phyloP scores from a whole-genome alignment of 2,888 invertebrate genomes.

The Xestia rhomboidea region DNA sequence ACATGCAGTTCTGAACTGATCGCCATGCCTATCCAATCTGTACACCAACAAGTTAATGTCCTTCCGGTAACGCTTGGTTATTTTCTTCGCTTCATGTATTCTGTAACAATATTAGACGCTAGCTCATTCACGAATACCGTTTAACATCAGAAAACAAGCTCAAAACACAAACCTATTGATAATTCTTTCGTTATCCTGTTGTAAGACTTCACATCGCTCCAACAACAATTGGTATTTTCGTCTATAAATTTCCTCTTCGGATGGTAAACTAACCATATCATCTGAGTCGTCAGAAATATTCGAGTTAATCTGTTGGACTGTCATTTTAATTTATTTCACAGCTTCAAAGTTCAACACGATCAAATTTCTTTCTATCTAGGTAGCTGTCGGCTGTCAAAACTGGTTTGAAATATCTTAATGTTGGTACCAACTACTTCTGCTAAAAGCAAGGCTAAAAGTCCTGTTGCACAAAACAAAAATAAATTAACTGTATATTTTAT shows the following conservation, averaged over 20 bases:
- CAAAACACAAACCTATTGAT: conserved; percentile 90
- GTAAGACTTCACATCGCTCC: conserved; percentile 94
- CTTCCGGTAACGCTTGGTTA: conserved; percentile 92
- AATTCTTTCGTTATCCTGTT: conserved; percentile 94
- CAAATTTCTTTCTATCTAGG: conserved; percentile 85
- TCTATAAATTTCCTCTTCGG: conserved; percentile 93
- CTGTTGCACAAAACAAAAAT: conserved; percentile 34
- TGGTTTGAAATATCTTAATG: conserved; percentile 47
- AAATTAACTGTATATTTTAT: background rate
- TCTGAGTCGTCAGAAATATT: conserved; percentile 90
- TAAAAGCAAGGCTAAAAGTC: background rate
- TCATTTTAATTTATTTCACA: conserved; percentile 90
- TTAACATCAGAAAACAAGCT: conserved; percentile 62
- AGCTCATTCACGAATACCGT: conserved; percentile 61
- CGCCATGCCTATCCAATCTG: conserved; percentile 92
- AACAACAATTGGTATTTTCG: conserved; percentile 93
- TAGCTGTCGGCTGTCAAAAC: conserved; percentile 77
- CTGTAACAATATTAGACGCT: conserved; percentile 80
- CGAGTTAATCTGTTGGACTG: conserved; percentile 89
- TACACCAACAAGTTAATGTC: conserved; percentile 93
- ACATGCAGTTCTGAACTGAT: conserved; percentile 92
- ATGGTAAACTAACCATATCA: conserved; percentile 90
- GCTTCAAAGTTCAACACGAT: conserved; percentile 86
- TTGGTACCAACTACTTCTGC: conserved; percentile 60
- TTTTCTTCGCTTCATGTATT: conserved; percentile 93